Percentiles rank a stretch among this genome's conserved stretches.
Conservation (phyloP, 2,888 invertebrate species). For the Habroteleia sp. region DNA sequence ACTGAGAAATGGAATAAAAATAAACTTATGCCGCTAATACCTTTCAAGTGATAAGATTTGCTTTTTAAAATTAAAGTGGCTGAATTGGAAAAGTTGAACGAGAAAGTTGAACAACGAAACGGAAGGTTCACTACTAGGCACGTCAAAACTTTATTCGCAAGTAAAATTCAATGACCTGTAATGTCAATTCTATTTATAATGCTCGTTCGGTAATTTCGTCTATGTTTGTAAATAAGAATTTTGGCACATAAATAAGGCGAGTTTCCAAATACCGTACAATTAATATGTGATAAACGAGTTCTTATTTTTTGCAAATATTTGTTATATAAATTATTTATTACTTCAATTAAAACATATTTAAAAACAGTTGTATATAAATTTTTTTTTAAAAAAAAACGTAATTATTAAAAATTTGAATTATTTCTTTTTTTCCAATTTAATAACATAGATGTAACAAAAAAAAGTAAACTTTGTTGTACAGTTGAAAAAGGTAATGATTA, state of each 20-base stretch:
- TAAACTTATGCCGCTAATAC: no score
- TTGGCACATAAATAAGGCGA: slow-evolving; percentile 3
- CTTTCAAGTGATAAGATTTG: slow-evolving; percentile 19
- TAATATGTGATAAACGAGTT: not conserved
- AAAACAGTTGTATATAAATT: no score
- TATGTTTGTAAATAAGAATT: slow-evolving; percentile 49
- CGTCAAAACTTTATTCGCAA: slow-evolving; percentile 36
- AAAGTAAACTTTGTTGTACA: no score
- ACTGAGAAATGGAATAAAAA: no score
- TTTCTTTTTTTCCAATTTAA: no score
- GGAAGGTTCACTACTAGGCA: slow-evolving; percentile 18
- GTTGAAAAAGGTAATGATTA: no score
- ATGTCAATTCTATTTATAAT: slow-evolving; percentile 52
- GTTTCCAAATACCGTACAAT: not conserved
- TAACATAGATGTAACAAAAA: no score
- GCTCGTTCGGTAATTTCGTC: slow-evolving; percentile 25
- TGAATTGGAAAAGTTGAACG: slow-evolving; percentile 21
- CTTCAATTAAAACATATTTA: no score
- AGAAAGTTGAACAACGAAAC: slow-evolving; percentile 23
- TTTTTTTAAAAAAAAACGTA: no score
- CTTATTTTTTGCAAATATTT: no score
- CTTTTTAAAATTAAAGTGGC: slow-evolving; percentile 13
- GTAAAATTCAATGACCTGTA: slow-evolving; percentile 51
- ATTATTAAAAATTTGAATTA: no score
- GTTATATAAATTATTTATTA: no score